These are phyloP conservation scores for Oscheius onirici DNA, from an alignment of 2,888 invertebrate genomes.

Conservation along the genomic window DNA sequence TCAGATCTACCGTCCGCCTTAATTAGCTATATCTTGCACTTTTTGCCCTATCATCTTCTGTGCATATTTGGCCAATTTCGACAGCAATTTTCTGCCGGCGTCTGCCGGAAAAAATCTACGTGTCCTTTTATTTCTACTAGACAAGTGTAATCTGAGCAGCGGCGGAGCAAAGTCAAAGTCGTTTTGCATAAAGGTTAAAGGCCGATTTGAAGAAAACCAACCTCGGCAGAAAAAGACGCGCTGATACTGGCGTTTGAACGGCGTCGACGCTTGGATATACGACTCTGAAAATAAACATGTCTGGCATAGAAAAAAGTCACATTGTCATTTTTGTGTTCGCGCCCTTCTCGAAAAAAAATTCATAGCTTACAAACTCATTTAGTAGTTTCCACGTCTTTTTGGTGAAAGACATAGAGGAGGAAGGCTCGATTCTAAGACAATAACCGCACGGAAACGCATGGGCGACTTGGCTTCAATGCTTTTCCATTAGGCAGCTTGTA, in stretches of 20 bases:
- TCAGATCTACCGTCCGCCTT: background rate
- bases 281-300: slow-evolving; percentile 29
- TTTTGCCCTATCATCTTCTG: background rate
- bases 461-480: slow-evolving; percentile 26
- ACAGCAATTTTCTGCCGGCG: slow-evolving; percentile 5
- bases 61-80: slow-evolving; percentile 1
- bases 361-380: slow-evolving; percentile 7
- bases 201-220: slow-evolving; percentile 3
- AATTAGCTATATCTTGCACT: background rate
- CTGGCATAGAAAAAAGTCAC: slow-evolving; percentile 4
- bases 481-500: slow-evolving; percentile 24
- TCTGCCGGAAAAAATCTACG: background rate
- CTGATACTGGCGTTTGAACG: slow-evolving; percentile 26
- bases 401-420: slow-evolving; percentile 11
- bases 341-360: background rate
- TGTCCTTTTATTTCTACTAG: no score
- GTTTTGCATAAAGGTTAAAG: slow-evolving; percentile 1
- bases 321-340: slow-evolving; percentile 1
- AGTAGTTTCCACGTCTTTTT: slow-evolving; percentile 8
- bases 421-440: slow-evolving; percentile 1
- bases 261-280: slow-evolving; percentile 25
- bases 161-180: background rate
- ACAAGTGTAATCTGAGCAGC: background rate
- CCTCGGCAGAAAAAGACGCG: slow-evolving; percentile 17
- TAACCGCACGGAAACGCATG: slow-evolving; percentile 29